phyloP scores from a whole-genome alignment of 2,797 vertebrate genomes.

The Odontamblyopus lacepedii region DNA sequence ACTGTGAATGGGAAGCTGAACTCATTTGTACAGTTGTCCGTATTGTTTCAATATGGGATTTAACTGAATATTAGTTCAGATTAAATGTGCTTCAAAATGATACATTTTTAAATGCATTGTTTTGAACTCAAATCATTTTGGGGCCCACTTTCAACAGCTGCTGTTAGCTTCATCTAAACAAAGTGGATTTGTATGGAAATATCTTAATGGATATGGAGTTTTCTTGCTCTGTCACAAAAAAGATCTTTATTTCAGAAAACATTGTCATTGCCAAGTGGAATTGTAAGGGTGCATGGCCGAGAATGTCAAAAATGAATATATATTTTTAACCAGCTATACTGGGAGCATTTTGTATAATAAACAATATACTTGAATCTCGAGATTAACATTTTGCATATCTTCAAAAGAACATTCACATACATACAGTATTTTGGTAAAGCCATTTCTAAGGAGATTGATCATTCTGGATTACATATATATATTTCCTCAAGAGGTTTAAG shows the following conservation, averaged over 20 bases:
- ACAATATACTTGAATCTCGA: no score
- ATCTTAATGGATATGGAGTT: not conserved
- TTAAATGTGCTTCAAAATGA: not conserved
- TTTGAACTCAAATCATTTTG: not conserved
- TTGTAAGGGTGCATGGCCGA: not conserved
- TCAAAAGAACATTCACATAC: no score
- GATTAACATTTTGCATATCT: no score
- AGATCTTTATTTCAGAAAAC: not conserved
- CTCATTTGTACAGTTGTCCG: no score
- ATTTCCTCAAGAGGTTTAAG: conserved; percentile 49
- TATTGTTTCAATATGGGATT: no score
- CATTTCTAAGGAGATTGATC: no score
- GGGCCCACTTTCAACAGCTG: not conserved
- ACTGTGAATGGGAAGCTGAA: conserved; percentile 19
- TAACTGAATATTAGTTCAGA: not conserved
- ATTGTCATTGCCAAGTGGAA: not conserved
- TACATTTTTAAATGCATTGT: no score
- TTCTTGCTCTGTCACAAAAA: not conserved
- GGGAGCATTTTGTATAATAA: no score
- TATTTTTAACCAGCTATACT: no score
- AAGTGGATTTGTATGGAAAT: not conserved
- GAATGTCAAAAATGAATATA: no score
- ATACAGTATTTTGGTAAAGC: no score
- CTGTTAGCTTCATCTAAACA: not conserved
- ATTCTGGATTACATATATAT: no score